Conservation (phyloP, 2,113 vertebrate species). For the Trematomus loennbergii region DNA sequence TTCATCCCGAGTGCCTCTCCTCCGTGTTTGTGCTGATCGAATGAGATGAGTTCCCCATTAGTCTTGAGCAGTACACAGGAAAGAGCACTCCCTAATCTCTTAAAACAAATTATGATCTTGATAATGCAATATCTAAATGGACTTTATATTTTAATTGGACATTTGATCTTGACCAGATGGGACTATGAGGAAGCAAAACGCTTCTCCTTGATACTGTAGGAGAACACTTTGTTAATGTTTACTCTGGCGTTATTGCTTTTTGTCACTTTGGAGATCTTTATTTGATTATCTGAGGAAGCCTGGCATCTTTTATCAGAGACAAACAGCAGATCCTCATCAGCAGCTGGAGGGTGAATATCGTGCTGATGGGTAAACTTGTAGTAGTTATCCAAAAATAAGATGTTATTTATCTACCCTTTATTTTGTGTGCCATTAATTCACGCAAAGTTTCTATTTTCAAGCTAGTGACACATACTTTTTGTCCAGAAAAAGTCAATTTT, state of each 20-base stretch:
- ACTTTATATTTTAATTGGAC: neutral
- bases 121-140: constrained; percentile 19
- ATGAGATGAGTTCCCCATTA: constrained; percentile 28
- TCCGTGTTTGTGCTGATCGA: constrained; percentile 3
- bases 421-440: too few species aligned
- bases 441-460: too few species aligned
- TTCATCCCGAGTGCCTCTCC: neutral
- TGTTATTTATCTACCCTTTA: too few species aligned
- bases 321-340: neutral
- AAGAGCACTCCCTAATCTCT: constrained; percentile 40
- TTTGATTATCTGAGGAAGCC: neutral
- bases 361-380: too few species aligned
- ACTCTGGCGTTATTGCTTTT: neutral
- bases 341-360: neutral
- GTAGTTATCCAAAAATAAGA: too few species aligned
- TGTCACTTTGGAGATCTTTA: neutral
- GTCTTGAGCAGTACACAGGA: constrained; percentile 11
- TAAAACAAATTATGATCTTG: constrained; percentile 45
- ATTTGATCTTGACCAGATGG: constrained; percentile 37
- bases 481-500: too few species aligned
- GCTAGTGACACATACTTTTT: too few species aligned
- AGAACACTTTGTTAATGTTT: neutral
- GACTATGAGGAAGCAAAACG: neutral
- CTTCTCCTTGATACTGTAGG: constrained; percentile 3
- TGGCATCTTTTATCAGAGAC: constrained; percentile 9